phyloP scores from a whole-genome alignment of 2,888 invertebrate species.

The Villa cingulata region DNA sequence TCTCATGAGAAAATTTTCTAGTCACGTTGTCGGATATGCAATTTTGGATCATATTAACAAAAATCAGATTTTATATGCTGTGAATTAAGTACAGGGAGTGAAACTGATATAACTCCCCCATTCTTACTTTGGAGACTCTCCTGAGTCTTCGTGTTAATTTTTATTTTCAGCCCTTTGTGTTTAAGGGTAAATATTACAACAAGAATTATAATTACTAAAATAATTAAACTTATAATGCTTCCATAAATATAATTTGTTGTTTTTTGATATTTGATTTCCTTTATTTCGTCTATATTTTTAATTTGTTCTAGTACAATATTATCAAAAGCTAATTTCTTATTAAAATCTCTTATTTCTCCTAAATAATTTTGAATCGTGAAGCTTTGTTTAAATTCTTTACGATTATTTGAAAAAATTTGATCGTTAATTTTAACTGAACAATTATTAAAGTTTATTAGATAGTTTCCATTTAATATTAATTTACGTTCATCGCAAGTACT shows the following conservation, averaged over 20 bases:
- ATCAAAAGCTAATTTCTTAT: neutral
- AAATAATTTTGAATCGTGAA: conserved; percentile 4
- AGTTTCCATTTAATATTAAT: conserved; percentile 4
- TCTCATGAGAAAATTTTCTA: too few relatives aligned
- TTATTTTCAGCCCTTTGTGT: neutral
- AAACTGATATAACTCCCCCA: neutral
- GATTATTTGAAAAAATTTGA: conserved; percentile 1
- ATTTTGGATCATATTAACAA: too few relatives aligned
- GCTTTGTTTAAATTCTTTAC: conserved; percentile 6
- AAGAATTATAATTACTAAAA: too few relatives aligned
- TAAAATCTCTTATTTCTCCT: neutral
- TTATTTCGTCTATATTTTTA: conserved; percentile 7
- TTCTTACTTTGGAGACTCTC: conserved; percentile 1
- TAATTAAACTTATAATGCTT: neutral
- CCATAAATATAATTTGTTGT: neutral
- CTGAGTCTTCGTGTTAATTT: conserved; percentile 6
- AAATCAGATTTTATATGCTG: too few relatives aligned
- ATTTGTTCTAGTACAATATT: neutral
- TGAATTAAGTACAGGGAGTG: neutral
- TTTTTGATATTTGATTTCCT: conserved; percentile 6
- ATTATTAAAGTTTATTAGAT: conserved; percentile 5
- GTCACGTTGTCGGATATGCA: too few relatives aligned
- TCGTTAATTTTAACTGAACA: conserved; percentile 5
- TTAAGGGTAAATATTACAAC: neutral
- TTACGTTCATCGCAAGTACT: conserved; percentile 6